Conservation (phyloP, 2,888 invertebrate genomes). For the Cantharis rustica region DNA sequence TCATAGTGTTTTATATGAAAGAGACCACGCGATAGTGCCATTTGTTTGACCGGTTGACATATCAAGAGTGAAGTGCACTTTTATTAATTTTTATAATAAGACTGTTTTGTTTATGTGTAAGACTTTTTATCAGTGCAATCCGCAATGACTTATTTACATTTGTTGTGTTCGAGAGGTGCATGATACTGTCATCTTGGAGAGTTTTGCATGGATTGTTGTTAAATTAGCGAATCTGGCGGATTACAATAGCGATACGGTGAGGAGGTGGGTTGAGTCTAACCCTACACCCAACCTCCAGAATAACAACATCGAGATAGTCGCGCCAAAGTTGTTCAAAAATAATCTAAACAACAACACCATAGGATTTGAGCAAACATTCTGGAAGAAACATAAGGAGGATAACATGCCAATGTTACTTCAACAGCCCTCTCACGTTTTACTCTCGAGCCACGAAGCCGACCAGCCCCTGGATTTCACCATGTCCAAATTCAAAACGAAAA, state of each 20-base stretch:
- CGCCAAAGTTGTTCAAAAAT: conserved; percentile 48
- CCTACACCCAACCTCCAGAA: conserved; percentile 59
- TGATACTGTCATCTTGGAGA: conserved; percentile 31
- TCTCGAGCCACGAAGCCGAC: conserved; percentile 59
- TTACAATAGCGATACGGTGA: conserved; percentile 63
- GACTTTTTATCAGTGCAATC: neutral
- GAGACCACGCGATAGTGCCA: conserved; percentile 21
- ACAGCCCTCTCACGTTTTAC: conserved; percentile 55
- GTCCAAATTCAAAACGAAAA: conserved; percentile 60
- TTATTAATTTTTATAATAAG: conserved; percentile 10
- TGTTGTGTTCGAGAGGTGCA: neutral
- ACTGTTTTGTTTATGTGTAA: conserved; percentile 20
- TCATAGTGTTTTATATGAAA: conserved; percentile 11
- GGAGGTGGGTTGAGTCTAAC: conserved; percentile 64
- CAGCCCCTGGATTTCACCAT: conserved; percentile 79
- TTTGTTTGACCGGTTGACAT: conserved; percentile 19
- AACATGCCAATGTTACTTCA: conserved; percentile 67
- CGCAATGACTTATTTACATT: conserved; percentile 4
- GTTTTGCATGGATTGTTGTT: conserved; percentile 28
- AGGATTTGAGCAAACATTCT: conserved; percentile 53
- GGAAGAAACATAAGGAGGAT: conserved; percentile 50
- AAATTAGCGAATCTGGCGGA: conserved; percentile 63
- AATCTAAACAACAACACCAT: conserved; percentile 61
- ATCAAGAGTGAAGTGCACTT: conserved; percentile 31
- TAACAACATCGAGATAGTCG: conserved; percentile 38